phyloP scores from a whole-genome alignment of 2,797 vertebrate genomes.

The Malurus splendens region DNA sequence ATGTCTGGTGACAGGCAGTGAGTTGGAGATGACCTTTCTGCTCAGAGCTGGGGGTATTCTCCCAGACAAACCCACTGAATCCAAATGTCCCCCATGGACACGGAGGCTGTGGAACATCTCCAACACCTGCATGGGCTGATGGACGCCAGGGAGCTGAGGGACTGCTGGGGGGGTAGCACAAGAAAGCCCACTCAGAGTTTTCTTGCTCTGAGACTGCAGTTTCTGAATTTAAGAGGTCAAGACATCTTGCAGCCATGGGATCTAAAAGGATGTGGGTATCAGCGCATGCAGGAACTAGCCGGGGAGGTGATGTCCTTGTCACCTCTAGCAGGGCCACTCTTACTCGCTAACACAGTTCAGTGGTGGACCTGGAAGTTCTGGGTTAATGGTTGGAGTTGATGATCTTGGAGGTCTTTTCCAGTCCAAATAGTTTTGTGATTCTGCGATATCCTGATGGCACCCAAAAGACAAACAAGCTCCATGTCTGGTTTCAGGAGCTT shows the following conservation, averaged over 20 bases:
- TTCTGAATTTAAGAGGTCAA: background rate
- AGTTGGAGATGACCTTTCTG: background rate
- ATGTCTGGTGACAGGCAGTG: accelerated
- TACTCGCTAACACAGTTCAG: background rate
- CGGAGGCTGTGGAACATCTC: background rate
- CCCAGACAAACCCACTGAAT: background rate
- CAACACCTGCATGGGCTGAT: background rate
- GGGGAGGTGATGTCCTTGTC: background rate
- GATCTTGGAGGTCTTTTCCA: background rate
- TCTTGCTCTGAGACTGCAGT: background rate
- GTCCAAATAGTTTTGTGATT: background rate
- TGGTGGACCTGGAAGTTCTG: background rate
- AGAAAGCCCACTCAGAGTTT: background rate
- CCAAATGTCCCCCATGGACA: background rate
- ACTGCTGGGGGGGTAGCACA: too few species aligned
- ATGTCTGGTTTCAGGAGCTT: background rate
- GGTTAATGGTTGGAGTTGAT: background rate
- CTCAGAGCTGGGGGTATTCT: background rate
- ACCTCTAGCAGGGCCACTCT: background rate
- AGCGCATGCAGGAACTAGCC: background rate
- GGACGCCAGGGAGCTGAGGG: background rate
- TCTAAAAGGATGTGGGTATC: background rate
- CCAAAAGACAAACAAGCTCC: background rate
- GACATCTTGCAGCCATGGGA: background rate
- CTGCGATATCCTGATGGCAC: background rate